Base-by-base conservation (phyloP, 2,113 vertebrate species). In the Limanda limanda region DNA sequence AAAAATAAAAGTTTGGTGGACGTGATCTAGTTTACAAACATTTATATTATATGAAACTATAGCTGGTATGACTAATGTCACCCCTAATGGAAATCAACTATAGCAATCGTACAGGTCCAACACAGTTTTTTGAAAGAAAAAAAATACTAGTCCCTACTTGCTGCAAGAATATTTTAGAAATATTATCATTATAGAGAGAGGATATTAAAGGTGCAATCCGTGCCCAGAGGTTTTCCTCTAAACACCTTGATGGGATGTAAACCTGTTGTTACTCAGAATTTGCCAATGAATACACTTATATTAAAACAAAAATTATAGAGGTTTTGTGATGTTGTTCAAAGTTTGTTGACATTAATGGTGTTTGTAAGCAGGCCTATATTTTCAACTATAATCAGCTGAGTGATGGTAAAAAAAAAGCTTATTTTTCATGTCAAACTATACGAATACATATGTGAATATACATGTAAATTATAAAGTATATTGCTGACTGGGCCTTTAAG, bases 1-100 rank as follows among this genome's bases (percentile, higher is more conserved):
- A 87, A 90, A 89, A 90, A 88, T 84, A 86, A 87, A 87, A 87
- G 90, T 93, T 81, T 93, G 87, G 89, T 91, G 91, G 94, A 93
- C 84, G 93, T 94, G 90, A 91, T 95, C 91, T 94, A 93, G 93
- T 94, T 93, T 93, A 89, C 87, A 88, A 85, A 91, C 47, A 51
- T 90, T 90, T 93, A 65, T 92, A 92, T 92, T 86, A 86, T 91
- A 93, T 86, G 81, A 91, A 91, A 90, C 78, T 90, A 90, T 91
- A 92, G 88, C 86, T 75, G 85, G 90, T 88, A 90, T 86, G 15
- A 14, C 70, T 64, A 71, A 89, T 88, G 81, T 85, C 83, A 90
- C 80, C 88, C 47, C 86, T 86, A 51, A 88, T 27, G 25, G 68
- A 83, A 88, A 89, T 64, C 45, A 89, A 82, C 84, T 84, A 88